A percentile compares a stretch with the other conserved stretches of the same genome.
These are phyloP conservation scores for Trachymyrmex septentrionalis DNA, from an alignment of 1,140 invertebrate genomes.

Conservation along the genomic window DNA sequence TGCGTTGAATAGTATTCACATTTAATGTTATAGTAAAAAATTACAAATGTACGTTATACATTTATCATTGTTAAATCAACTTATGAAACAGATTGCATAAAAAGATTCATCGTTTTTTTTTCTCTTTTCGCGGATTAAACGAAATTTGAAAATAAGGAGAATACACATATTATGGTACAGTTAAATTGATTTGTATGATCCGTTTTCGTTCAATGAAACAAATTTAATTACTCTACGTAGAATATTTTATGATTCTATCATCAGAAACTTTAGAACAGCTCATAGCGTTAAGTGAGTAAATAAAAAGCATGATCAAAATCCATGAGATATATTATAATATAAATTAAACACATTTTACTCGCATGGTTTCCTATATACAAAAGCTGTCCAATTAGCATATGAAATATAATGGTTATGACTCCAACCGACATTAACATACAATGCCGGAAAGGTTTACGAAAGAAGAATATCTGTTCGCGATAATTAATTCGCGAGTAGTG, in stretches of 20 bases:
- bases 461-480: constrained; percentile 43
- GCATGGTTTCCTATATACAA: background rate
- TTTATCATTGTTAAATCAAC: background rate
- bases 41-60: background rate
- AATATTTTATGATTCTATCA: background rate
- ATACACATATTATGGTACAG: background rate
- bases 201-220: background rate
- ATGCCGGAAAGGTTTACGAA: constrained; percentile 6
- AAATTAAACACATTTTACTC: constrained; percentile 22
- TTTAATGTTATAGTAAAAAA: background rate
- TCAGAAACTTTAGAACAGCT: background rate
- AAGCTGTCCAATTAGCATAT: constrained; percentile 40
- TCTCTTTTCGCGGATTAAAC: background rate
- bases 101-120: background rate
- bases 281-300: background rate
- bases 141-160: background rate
- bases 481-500: constrained; percentile 48
- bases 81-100: background rate
- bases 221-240: background rate
- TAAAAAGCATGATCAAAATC: constrained; percentile 1
- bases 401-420: constrained; percentile 35
- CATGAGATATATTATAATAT: background rate
- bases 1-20: background rate
- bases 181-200: background rate
- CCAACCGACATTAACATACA: background rate